Base-by-base conservation (phyloP, 2,113 vertebrate species). In the Poecile atricapillus region DNA sequence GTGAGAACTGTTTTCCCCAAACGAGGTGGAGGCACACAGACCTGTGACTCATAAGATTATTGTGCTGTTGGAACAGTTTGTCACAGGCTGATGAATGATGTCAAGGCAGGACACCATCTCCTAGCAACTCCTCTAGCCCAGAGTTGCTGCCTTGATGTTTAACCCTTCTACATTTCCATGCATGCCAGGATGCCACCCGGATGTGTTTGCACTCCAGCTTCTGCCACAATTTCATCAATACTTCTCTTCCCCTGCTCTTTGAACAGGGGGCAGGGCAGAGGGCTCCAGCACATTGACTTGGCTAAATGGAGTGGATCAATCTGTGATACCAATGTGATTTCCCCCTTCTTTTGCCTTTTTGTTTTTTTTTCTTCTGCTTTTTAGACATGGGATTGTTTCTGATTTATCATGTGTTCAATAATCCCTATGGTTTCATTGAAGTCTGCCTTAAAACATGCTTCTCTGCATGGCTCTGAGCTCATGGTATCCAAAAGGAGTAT, bases 101-200 rank as follows among this genome's bases (percentile, higher is more conserved):
- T 75, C 69, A 87, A 2, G 5, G 64, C 74, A 89, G 89, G 90
- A 92, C 86, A 62, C 31, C 1, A 70, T 97, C 89, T 94, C 95
- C 90, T 95, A 93, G 96, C 90, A 97, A 96, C 90, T 79, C 55
- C 33, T 78, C 73, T 20, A 33, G 31, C 65, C 46, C 6, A 0
- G 76, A 71, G 52, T 28, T 65, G 33, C 56, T 95, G 62, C 63
- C 83, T 92, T 85, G 62, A 55, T 14, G 4, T 78, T 89, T 93
- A 93, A 92, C 89, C 49, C 90, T 75, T 89, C 62, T 60, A n/a
- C 71, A 86, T 90, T 83, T 46, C 63, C 16, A 27, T 18, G 6
- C 28, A 17, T 3, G 2, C 65, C 28, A 30, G 80, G 47, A 87
- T 83, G 68, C 28, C 81, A 79, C 73, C 49, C 39, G 62, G 81